Evolutionary conservation across 2,797 vertebrate species (phyloP), one percentile per base, ranked within the genome.

Genomic region (Neoniphon sammara): DNA sequence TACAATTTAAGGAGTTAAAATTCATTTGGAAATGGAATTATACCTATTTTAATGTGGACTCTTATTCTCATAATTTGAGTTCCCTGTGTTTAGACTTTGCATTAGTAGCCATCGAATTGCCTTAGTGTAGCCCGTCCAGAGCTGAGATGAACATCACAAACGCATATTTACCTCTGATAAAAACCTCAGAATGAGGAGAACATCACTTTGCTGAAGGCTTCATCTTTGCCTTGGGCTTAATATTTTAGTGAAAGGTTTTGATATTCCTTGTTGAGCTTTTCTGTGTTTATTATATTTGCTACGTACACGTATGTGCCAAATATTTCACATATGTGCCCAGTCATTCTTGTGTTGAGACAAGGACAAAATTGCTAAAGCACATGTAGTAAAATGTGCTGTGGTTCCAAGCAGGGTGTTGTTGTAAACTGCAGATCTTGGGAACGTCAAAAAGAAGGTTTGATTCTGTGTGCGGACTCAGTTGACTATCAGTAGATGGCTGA

Each of bases 71-170:
- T 77, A 58, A 86, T 82, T 81, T 25, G 44, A 85, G 85, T 85
- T 87, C 31, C 52, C 11, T 66, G 47, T 73, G 64, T 84, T 78
- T 74, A 72, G 56, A 80, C 55, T 53, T 78, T 80, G 75, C 65
- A 66, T 86, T 85, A 80, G 77, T 56, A 60, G 39, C 84, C 71
- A 12, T 63, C 80, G 62, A 87, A 77, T 81, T 86, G 89, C 87
- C 86, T 91, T 90, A 85, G 82, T 31, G 60, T 88, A 77, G 74
- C 80, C 77, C 49, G 39, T 53, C 77, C 68, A 69, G 39, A 84
- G 81, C 80, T 73, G 66, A 85, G 81, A 82, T 57, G 52, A 85
- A 76, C 63, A 79, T 63, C 78, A 82, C 46, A 65, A 84, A 75
- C 44, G 60, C 34, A 64, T 57, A 59, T 83, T 81, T 90, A 89